These are phyloP conservation scores for Hypomecis atomaria DNA, from an alignment of 2,888 invertebrate genomes.

Conservation along the genomic window DNA sequence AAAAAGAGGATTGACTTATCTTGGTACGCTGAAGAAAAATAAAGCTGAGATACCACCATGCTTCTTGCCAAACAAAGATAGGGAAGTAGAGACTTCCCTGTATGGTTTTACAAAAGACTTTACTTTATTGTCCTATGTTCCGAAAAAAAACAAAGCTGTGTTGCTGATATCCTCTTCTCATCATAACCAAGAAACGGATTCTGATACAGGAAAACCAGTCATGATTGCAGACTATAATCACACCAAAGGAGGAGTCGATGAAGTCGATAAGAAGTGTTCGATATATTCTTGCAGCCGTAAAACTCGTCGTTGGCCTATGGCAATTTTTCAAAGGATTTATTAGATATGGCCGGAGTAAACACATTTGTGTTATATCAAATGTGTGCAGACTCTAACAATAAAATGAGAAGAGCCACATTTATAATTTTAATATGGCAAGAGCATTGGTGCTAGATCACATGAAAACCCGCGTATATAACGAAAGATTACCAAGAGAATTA, in stretches of 20 bases:
- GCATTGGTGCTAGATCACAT: slow-evolving; percentile 31
- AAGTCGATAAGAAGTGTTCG: slow-evolving; percentile 29
- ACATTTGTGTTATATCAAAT: slow-evolving; percentile 27
- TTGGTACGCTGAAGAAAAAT: slow-evolving; percentile 44
- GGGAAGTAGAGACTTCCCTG: no score
- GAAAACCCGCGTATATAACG: slow-evolving; percentile 35
- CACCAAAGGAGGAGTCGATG: slow-evolving; percentile 21
- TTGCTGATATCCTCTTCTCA: slow-evolving; percentile 35
- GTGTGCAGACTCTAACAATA: slow-evolving; percentile 26
- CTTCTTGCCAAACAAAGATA: slow-evolving; percentile 33
- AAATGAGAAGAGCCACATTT: slow-evolving; percentile 35
- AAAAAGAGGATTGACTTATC: slow-evolving; percentile 37
- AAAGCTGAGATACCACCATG: slow-evolving; percentile 37
- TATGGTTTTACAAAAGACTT: slow-evolving; percentile 37
- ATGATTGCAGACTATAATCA: no score
- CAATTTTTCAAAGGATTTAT: slow-evolving; percentile 37
- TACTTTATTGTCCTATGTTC: slow-evolving; percentile 32
- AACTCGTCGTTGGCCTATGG: slow-evolving; percentile 38
- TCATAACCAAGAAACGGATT: no score
- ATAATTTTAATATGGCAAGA: slow-evolving; percentile 35
- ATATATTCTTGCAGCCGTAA: slow-evolving; percentile 31
- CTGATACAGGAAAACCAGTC: no score
- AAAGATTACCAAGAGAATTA: no score
- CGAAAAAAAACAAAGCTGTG: slow-evolving; percentile 28
- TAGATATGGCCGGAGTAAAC: no score